A percentile compares a stretch with the other conserved stretches of the same genome.
Evolutionary conservation across 2,888 invertebrate species (phyloP).

Genomic region (Drosophila birchii): DNA sequence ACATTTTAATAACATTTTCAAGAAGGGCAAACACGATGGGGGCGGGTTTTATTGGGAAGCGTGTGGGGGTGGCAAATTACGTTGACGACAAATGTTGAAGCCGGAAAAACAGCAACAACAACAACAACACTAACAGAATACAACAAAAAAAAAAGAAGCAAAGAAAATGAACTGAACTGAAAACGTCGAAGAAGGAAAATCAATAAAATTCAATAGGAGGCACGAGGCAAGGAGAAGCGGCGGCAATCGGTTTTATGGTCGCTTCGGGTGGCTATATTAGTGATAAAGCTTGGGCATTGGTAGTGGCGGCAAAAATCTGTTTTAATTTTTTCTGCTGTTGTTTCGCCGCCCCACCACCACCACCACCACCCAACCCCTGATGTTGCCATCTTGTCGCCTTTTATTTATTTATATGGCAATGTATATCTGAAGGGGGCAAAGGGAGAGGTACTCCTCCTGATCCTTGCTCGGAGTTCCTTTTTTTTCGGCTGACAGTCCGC

Average conservation of each 20-base stretch:
- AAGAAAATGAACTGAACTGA: constrained; percentile 30
- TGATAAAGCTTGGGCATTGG: constrained; percentile 13
- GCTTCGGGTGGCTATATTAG: constrained; percentile 52
- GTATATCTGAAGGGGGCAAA: constrained; percentile 7
- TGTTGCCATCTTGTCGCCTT: constrained; percentile 30
- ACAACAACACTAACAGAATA: constrained; percentile 9
- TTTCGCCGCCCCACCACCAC: background rate
- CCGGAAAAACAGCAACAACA: constrained; percentile 13
- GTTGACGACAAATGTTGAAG: constrained; percentile 68
- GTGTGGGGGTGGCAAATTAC: constrained; percentile 55
- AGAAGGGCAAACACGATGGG: constrained; percentile 33
- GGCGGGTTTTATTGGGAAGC: constrained; percentile 27
- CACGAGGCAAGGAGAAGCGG: constrained; percentile 16
- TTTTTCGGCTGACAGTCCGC: constrained; percentile 2
- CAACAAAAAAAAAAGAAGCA: constrained; percentile 8
- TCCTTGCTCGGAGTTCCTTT: constrained; percentile 7
- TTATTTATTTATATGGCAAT: constrained; percentile 49
- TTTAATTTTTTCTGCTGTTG: constrained; percentile 38
- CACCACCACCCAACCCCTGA: background rate
- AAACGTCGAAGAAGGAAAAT: constrained; percentile 60
- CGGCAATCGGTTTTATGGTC: constrained; percentile 70
- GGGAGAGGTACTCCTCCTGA: constrained; percentile 9
- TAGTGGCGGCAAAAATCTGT: constrained; percentile 35
- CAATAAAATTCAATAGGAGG: constrained; percentile 77
- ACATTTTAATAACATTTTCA: constrained; percentile 47